phyloP scores from a whole-genome alignment of 1,140 invertebrate species.

The Ectropis grisescens region DNA sequence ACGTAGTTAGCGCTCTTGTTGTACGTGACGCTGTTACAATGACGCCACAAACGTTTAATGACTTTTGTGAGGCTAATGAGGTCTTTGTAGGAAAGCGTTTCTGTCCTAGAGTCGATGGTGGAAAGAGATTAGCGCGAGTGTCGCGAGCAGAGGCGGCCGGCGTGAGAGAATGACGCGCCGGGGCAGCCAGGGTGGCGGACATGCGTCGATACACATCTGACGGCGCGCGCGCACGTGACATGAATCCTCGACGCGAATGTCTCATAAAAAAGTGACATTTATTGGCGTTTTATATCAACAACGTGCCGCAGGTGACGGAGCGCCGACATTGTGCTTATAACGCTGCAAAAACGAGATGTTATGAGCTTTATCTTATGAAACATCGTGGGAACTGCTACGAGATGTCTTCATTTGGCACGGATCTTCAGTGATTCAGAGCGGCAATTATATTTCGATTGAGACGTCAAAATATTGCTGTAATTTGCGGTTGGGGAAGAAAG shows the following conservation, averaged over 20 bases:
- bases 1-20: constrained; percentile 60
- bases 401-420: constrained; percentile 36
- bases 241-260: constrained; percentile 36
- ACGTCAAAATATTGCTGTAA: constrained; percentile 13
- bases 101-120: constrained; percentile 34
- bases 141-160: constrained; percentile 18
- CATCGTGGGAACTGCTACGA: constrained; percentile 38
- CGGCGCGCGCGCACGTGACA: constrained; percentile 48
- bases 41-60: constrained; percentile 31
- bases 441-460: constrained; percentile 5
- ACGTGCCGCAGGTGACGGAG: constrained; percentile 45
- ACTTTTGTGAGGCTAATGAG: constrained; percentile 59
- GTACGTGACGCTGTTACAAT: constrained; percentile 51
- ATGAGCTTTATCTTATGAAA: constrained; percentile 32
- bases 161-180: constrained; percentile 40
- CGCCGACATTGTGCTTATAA: constrained; percentile 44
- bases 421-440: too few species aligned
- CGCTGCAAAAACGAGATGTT: constrained; percentile 48
- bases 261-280: constrained; percentile 68
- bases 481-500: constrained; percentile 4
- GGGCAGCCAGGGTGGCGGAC: constrained; percentile 42
- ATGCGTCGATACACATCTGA: constrained; percentile 50
- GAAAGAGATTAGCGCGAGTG: constrained; percentile 40
- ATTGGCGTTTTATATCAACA: constrained; percentile 65
- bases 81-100: constrained; percentile 47